A percentile compares a stretch with the other conserved stretches of the same genome.
Conservation (phyloP, 2,113 vertebrate genomes). For the Neolamprologus ventralis region DNA sequence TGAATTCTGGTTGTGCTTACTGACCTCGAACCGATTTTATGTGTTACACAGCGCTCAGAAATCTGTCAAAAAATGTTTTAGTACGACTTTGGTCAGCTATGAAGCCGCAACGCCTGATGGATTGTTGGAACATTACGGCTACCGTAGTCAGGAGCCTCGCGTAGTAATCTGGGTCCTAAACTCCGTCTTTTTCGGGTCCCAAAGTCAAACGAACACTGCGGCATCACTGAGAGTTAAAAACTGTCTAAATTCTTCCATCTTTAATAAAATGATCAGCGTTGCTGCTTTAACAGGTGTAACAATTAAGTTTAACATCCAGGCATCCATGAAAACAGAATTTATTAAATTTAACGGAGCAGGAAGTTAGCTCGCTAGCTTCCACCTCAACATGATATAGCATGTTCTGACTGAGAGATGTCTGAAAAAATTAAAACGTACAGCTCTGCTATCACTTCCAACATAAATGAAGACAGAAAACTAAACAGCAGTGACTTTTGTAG, state of each 20-base stretch:
- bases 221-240: not conserved
- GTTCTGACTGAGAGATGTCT: too few species aligned
- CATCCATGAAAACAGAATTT: too few species aligned
- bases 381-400: too few species aligned
- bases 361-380: too few species aligned
- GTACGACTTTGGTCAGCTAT: not conserved
- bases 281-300: not conserved
- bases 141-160: not conserved
- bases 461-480: too few species aligned
- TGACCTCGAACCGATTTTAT: not conserved
- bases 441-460: too few species aligned
- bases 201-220: not conserved
- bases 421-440: too few species aligned
- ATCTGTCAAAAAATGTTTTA: too few species aligned
- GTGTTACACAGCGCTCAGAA: rapidly evolving
- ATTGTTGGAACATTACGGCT: rapidly evolving
- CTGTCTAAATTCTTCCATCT: not conserved
- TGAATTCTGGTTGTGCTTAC: not conserved
- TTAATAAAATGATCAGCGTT: not conserved
- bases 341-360: too few species aligned
- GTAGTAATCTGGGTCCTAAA: rapidly evolving
- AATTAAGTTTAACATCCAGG: not conserved
- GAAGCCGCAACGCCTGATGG: rapidly evolving
- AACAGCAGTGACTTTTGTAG: too few species aligned
- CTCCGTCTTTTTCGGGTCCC: rapidly evolving